Evolutionary conservation across 2,797 vertebrate species (phyloP).

Genomic region (Leuciscus waleckii): DNA sequence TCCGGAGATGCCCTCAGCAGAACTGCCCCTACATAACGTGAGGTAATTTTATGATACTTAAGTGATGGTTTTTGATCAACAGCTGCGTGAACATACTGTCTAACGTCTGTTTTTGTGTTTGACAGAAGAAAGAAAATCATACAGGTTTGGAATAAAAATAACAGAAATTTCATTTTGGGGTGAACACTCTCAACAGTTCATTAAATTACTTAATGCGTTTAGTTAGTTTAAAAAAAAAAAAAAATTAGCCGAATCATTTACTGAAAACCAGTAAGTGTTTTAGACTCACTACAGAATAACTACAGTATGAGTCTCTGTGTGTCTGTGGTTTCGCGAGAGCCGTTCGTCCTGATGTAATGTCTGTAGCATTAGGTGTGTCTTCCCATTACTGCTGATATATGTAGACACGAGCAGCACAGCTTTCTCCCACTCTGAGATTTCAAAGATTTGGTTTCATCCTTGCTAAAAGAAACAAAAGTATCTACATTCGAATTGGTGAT

Average conservation of each 20-base stretch:
- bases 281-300: not conserved
- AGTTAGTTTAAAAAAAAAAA: not conserved
- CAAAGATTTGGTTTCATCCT: conserved; percentile 61
- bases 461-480: conserved; percentile 57
- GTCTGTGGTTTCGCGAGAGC: conserved; percentile 28
- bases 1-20: not conserved
- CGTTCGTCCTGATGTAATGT: conserved; percentile 34
- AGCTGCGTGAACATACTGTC: not conserved
- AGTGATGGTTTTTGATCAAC: not conserved
- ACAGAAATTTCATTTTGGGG: not conserved
- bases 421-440: conserved; percentile 11
- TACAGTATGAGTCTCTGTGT: not conserved
- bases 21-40: not conserved
- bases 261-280: conserved; percentile 11
- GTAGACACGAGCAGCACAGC: not conserved
- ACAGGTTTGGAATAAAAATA: not conserved
- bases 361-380: conserved; percentile 40
- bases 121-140: not conserved
- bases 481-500: not conserved
- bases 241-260: not conserved
- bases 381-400: conserved; percentile 30
- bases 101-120: not conserved
- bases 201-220: not conserved
- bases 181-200: not conserved
- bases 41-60: not conserved